Evolutionary conservation across 2,888 invertebrate genomes (phyloP), one percentile per base, ranked within the genome.

Genomic region (Phortica magna): DNA sequence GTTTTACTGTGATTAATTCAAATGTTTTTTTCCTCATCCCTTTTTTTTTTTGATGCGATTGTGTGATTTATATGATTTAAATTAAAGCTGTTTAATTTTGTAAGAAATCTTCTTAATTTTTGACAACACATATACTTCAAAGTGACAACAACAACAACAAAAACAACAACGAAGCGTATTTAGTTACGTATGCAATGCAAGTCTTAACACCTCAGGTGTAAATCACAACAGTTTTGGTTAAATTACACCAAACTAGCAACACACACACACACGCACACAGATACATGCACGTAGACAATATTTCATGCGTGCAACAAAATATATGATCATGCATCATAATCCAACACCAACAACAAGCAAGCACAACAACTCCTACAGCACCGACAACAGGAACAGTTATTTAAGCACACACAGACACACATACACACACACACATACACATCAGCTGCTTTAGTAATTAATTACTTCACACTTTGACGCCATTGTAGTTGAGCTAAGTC

Each of bases 381-480:
- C 12, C 65, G 14, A 17, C n/a, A 65, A 3, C 19, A 14, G 41
- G 5, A 41, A 12, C 14, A 61, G 39, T 68, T 43, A 68, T 19
- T 43, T 68, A 68, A 43, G 19, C 19, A 64, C 64, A 7, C 43
- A 64, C 12, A 43, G 17, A 43, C 42, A 6, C 48, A 19, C 61
- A 64, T 42, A 65, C 43, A 14, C 55, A 55, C 14, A 41, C 17
- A 67, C 53, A 67, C n/a, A 67, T 41, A 4, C 31, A 65, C 76
- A 80, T 72, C 87, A 87, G 83, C 83, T 85, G 87, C 82, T 84
- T 83, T 48, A 83, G 88, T 88, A 88, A 88, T 88, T 88, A 88
- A 88, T 88, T 88, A 88, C 88, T 86, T 89, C 85, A 89, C 87
- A 88, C 89, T 83, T 87, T 85, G 84, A 85, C 88, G 84, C 88